phyloP scores from a whole-genome alignment of 2,113 vertebrate species.

The Xyliphius kryptos region DNA sequence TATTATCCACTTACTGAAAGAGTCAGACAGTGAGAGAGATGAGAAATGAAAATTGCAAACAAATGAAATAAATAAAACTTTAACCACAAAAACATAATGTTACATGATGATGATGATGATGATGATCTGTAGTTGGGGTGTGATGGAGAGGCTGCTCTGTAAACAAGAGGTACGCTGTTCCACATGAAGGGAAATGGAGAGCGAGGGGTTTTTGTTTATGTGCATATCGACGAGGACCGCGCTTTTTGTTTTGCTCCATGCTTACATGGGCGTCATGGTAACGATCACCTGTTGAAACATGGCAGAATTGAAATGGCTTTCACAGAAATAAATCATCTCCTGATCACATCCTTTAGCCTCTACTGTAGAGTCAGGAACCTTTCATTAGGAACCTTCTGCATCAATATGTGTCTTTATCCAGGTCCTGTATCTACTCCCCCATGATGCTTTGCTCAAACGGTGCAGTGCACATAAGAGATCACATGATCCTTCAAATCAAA shows the following conservation, averaged over 20 bases:
- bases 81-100: not conserved
- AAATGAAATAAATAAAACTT: not conserved
- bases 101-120: no score
- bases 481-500: no score
- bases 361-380: not conserved
- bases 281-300: slow-evolving; percentile 36
- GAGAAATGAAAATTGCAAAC: not conserved
- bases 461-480: no score
- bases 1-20: no score
- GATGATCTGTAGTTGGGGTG: no score
- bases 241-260: slow-evolving; percentile 22
- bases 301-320: slow-evolving; percentile 31
- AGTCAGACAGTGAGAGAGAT: not conserved
- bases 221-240: slow-evolving; percentile 33
- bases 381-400: not conserved
- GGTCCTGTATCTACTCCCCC: no score
- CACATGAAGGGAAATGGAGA: slow-evolving; percentile 16
- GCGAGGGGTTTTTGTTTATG: slow-evolving; percentile 33
- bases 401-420: not conserved
- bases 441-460: no score
- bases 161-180: not conserved
- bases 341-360: slow-evolving; percentile 14
- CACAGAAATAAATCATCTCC: slow-evolving; percentile 19
- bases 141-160: not conserved
- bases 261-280: slow-evolving; percentile 42